Evolutionary conservation across 2,797 vertebrate genomes (phyloP), one percentile per base, ranked within the genome.

Genomic region (Tarsius wallacei): DNA sequence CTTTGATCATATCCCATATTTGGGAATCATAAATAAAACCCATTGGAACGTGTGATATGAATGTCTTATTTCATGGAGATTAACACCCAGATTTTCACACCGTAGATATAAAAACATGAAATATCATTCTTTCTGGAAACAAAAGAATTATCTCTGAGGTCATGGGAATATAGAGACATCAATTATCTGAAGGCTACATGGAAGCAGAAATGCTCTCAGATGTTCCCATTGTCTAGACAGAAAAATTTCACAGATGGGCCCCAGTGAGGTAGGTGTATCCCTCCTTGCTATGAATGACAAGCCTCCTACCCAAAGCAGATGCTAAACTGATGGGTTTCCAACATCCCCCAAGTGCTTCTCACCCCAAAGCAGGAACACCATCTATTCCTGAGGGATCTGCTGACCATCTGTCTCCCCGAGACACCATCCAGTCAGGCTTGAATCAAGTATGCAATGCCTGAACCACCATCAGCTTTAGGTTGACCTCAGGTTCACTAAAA

Each of bases 11-110:
- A n/a, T 16, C 64, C 64, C 64, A n/a, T 99, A 99, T 28, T 99
- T 99, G 10, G 99, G 99, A 33, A 99, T 99, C 97, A 99, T 97
- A 98, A 99, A 71, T 13, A 99, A 99, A 85, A 99, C 99, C 99
- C 99, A 94, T 96, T 28, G 77, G 31, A 94, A 97, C 33, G n/a
- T 76, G 31, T 51, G 84, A 97, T 0, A 36, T 51, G 92, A 97
- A 90, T 4, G 49, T 1, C 6, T 33, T 90, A 66, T 47, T 87
- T 78, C n/a, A 24, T 5, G 17, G 53, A 78, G 51, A 78, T 1
- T 33, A 22, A n/a, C 19, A 21, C n/a, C 73, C n/a, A 57, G 76
- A 21, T 9, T 55, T 57, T 78, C 57, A 78, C 9, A 2, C 31
- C 57, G 55, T 33, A 68, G 6, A 57, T 55, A 53, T 33, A 33